Conservation (phyloP, 2,888 invertebrate genomes). For the Eristalinus aeneus region DNA sequence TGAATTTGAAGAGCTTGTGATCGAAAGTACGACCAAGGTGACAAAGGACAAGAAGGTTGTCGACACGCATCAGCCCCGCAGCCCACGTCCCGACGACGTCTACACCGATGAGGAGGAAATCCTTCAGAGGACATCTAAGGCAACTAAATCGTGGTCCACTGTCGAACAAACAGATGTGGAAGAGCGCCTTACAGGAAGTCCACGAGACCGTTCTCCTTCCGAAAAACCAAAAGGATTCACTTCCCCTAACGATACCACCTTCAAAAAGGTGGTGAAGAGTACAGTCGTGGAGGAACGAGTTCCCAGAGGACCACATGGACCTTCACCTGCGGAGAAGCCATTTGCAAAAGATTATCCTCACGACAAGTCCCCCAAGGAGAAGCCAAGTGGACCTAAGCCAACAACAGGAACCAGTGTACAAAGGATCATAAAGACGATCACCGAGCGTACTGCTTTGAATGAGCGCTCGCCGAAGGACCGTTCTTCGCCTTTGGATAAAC, state of each 20-base stretch:
- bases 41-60: not conserved
- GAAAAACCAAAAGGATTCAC: not conserved
- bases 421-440: not conserved
- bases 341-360: not conserved
- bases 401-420: not conserved
- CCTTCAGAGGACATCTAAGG: not conserved
- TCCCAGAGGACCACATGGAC: not conserved
- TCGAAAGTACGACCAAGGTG: not conserved
- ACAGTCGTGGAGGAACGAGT: not conserved
- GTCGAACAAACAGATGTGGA: not conserved
- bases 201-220: not conserved
- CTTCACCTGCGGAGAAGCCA: not conserved
- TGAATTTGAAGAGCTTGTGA: not conserved
- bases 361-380: not conserved
- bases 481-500: not conserved
- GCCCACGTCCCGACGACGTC: not conserved
- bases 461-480: not conserved
- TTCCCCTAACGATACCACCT: not conserved
- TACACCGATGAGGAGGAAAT: not conserved
- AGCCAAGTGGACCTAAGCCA: not conserved
- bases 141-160: not conserved
- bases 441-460: not conserved
- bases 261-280: not conserved
- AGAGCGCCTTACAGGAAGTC: not conserved
- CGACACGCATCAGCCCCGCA: not conserved